Evolutionary conservation across 1,140 invertebrate genomes (phyloP), one percentile per base, ranked within the genome.

Genomic region (Eurosta solidaginis): DNA sequence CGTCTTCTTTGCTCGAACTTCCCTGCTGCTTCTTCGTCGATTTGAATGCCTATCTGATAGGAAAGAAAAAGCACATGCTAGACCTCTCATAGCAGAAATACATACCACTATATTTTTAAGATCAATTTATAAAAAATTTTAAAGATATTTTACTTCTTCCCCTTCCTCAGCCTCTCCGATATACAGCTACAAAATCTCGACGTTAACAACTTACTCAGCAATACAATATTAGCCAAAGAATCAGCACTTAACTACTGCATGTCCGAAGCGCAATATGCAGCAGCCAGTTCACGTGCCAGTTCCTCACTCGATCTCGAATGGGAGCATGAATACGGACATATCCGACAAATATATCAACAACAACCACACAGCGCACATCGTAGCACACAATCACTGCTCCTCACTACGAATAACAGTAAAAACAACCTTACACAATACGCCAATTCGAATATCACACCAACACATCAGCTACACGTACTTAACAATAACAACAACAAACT

Each of bases 241-340:
- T 84, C 84, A 29, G 82, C 84, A 29, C 50, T 86, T 40, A 80
- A 82, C 20, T 79, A 76, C 33, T 68, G 59, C n/a, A 20, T 40
- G 47, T 40, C 84, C 81, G 29, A 81, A 78, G 3, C 83, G 80
- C 77, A 78, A 54, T 74, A 74, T 12, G 29, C 40, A 14, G 79
- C 81, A 50, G 52, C 80, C 27, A 81, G 68, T 59, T 87, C 86
- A 0, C 78, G 83, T 12, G 83, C 86, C 3, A 87, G 85, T 76
- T 87, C 85, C 22, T 87, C 86, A 6, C 63, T 87, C 22, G 86
- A 87, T 33, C 80, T 87, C 7, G 86, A 87, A 78, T 87, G 86
- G 86, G 86, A 87, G 78, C 86, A 87, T 45, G 86, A 87, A 74
- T 87, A 87, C 6, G 50, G 20, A 17, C 68, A 80, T 49, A 76